Conservation (phyloP, 2,797 vertebrate species). For the Diplodus sargus region DNA sequence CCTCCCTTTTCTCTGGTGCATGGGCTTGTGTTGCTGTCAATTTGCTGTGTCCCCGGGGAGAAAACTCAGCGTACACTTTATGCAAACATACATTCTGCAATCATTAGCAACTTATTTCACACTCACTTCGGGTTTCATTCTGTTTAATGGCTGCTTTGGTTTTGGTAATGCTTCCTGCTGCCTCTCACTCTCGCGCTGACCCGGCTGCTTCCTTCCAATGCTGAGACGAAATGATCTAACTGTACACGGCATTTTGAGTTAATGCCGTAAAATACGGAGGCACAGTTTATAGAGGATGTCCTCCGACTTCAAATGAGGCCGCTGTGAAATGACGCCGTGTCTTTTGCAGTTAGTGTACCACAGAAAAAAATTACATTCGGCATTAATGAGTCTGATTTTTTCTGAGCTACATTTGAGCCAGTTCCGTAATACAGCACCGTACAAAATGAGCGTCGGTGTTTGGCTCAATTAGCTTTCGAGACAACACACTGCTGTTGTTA, state of each 20-base stretch:
- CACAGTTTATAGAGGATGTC: conserved; percentile 21
- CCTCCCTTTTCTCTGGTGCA: conserved; percentile 40
- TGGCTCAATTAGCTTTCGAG: conserved; percentile 35
- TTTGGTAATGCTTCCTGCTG: conserved; percentile 36
- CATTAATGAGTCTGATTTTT: conserved; percentile 3
- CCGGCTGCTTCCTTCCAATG: conserved; percentile 26
- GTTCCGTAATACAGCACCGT: not conserved
- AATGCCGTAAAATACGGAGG: conserved; percentile 42
- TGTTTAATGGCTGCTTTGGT: conserved; percentile 56
- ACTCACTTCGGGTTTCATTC: conserved; percentile 63
- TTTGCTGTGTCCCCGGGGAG: conserved; percentile 63
- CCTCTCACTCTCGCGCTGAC: conserved; percentile 28
- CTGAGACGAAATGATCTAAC: conserved; percentile 59
- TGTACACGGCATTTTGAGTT: conserved; percentile 38
- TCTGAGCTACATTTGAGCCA: not conserved
- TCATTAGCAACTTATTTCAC: conserved; percentile 77
- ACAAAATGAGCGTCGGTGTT: conserved; percentile 15
- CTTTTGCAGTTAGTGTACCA: not conserved
- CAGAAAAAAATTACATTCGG: not conserved
- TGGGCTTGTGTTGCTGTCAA: conserved; percentile 43
- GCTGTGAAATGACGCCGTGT: conserved; percentile 21
- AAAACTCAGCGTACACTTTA: conserved; percentile 49
- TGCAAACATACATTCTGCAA: conserved; percentile 72
- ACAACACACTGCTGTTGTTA: conserved; percentile 32
- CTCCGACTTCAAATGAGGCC: conserved; percentile 27